Evolutionary conservation across 1,140 invertebrate genomes (phyloP).

Genomic region (Acarapis woodi): DNA sequence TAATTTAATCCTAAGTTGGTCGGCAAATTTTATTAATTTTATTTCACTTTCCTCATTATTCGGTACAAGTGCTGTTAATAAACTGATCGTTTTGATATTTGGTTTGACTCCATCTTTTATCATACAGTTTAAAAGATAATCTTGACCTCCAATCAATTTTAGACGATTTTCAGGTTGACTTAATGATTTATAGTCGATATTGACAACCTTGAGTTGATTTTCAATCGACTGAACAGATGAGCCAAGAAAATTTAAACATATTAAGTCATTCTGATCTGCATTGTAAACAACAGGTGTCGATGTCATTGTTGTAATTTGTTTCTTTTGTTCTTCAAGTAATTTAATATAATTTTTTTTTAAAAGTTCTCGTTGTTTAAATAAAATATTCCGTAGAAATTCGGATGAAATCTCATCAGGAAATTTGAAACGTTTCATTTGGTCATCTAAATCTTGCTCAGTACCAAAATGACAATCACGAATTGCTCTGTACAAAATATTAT

Average conservation of each 20-base stretch:
- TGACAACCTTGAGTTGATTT: neutral
- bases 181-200: constrained; percentile 8
- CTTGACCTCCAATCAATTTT: constrained; percentile 42
- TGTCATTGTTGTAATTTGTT: neutral
- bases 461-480: constrained; percentile 48
- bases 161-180: constrained; percentile 18
- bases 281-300: neutral
- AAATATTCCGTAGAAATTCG: constrained; percentile 7
- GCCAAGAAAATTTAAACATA: neutral
- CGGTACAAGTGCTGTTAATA: constrained; percentile 38
- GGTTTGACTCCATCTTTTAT: constrained; percentile 29
- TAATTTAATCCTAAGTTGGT: constrained; percentile 24
- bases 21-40: constrained; percentile 27
- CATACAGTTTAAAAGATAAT: constrained; percentile 43
- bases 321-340: neutral
- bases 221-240: neutral
- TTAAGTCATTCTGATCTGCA: neutral
- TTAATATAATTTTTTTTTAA: neutral
- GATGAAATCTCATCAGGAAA: too few species aligned
- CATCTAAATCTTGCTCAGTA: constrained; percentile 7
- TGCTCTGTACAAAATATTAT: constrained; percentile 45
- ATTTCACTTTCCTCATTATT: constrained; percentile 30
- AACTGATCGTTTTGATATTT: constrained; percentile 43
- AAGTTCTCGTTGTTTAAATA: neutral
- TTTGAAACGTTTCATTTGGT: too few species aligned